Evolutionary conservation across 2,888 invertebrate species (phyloP).

Genomic region (Ophraella communa): DNA sequence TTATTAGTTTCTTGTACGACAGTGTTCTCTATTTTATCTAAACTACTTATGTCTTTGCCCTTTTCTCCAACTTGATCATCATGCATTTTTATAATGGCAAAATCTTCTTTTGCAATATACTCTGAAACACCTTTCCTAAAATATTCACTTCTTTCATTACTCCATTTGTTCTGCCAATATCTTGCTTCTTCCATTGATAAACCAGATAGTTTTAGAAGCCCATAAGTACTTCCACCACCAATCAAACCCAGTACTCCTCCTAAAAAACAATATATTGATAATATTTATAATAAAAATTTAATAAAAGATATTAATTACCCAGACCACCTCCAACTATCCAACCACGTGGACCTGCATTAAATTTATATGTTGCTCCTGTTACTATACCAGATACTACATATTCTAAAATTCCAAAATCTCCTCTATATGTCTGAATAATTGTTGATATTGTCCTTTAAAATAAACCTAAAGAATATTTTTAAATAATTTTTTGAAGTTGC

Average conservation of each 20-base stretch:
- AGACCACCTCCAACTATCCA: constrained; percentile 71
- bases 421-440: constrained; percentile 70
- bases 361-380: constrained; percentile 73
- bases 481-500: not conserved
- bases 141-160: constrained; percentile 54
- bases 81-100: constrained; percentile 46
- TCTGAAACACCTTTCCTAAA: constrained; percentile 51
- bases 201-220: constrained; percentile 66
- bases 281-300: not conserved
- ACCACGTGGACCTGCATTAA: constrained; percentile 72
- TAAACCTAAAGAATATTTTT: constrained; percentile 10
- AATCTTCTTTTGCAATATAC: constrained; percentile 50
- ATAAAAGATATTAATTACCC: constrained; percentile 60
- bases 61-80: constrained; percentile 41
- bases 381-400: constrained; percentile 70
- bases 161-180: constrained; percentile 65
- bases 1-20: constrained; percentile 15
- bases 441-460: constrained; percentile 68
- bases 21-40: constrained; percentile 36
- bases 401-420: constrained; percentile 71
- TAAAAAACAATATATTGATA: constrained; percentile 50
- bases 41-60: constrained; percentile 45
- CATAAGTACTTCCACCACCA: constrained; percentile 65
- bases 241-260: constrained; percentile 68
- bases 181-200: constrained; percentile 70